Percentiles rank a stretch among this genome's conserved stretches.
Evolutionary conservation across 1,140 invertebrate species (phyloP).

Genomic region (Apis cerana): DNA sequence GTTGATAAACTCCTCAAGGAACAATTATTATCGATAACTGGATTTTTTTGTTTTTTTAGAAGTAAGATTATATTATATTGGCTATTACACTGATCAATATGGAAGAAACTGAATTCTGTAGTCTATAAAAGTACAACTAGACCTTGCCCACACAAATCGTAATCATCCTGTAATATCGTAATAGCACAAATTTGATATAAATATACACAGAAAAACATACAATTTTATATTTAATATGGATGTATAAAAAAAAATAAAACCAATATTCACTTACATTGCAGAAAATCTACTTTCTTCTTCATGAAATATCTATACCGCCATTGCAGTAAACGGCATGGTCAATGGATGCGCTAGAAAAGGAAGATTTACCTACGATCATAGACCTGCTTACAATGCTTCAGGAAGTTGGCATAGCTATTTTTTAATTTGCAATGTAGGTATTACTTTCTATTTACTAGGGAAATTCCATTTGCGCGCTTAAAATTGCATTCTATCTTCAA

Average conservation of each 20-base stretch:
- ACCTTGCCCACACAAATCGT: slow-evolving; percentile 42
- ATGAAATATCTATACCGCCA: slow-evolving; percentile 60
- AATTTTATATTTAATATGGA: not conserved
- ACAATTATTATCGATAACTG: slow-evolving; percentile 1
- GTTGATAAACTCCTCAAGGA: slow-evolving; percentile 2
- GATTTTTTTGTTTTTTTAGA: not conserved
- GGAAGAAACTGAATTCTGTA: slow-evolving; percentile 59
- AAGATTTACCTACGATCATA: slow-evolving; percentile 45
- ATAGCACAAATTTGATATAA: slow-evolving; percentile 10
- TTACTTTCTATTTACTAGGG: slow-evolving; percentile 33
- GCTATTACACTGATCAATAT: slow-evolving; percentile 54
- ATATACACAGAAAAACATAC: not conserved
- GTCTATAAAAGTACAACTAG: slow-evolving; percentile 53
- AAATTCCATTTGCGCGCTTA: slow-evolving; percentile 8
- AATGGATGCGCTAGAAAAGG: slow-evolving; percentile 59
- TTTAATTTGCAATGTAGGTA: slow-evolving; percentile 18
- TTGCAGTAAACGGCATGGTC: slow-evolving; percentile 68
- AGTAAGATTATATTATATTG: slow-evolving; percentile 26
- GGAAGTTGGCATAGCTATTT: slow-evolving; percentile 52
- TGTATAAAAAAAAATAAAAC: slow-evolving; percentile 14
- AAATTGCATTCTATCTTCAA: not conserved
- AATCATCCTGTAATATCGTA: slow-evolving; percentile 33
- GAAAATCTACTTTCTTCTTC: slow-evolving; percentile 48
- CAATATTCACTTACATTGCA: slow-evolving; percentile 50
- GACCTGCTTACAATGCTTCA: slow-evolving; percentile 50